Evolutionary conservation across 2,113 vertebrate genomes (phyloP), one percentile per base, ranked within the genome.

Genomic region (Zosterops japonicus): DNA sequence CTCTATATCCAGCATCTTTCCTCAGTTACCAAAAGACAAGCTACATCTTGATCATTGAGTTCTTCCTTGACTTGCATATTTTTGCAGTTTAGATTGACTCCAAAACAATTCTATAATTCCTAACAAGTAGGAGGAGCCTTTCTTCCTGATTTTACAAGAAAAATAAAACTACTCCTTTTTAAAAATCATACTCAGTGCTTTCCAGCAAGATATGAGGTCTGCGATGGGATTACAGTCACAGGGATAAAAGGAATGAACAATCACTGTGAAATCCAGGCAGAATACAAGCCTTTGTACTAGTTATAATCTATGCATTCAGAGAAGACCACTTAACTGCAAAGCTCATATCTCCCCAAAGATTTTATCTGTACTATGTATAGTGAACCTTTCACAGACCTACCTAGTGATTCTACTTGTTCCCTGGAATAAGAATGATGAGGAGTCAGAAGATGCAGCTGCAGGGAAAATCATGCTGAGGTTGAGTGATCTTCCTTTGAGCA

Each of bases 401-500:
- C 76, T 47, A 83, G 39, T 90, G 68, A 94, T 81, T 50, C 52
- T 81, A 33, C 47, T 92, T 89, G 47, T 89, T 95, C 72, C 75
- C 33, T 93, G 89, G 89, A 93, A 92, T 47, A 50, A 52, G 65
- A 92, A 59, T 47, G 71, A 93, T 47, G 39, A 67, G 27, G 46
- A 96, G 76, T 93, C 89, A 95, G 86, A 67, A 94, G 75, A 90
- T 11, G 28, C 19, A 55, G 85, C 28, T 81, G 50, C 39, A 83
- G 47, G 88, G 68, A 94, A 93, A 92, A 90, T 87, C 86, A 89
- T 0, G 1, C 39, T 83, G 60, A 77, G 23, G 14, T 23, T 83
- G 67, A 92, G 49, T 81, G 83, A 61, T 81, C 50, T 55, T 77
- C 60, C 55, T 86, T 90, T 12, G 29, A 63, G 59, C 68, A 89